Base-by-base conservation (phyloP, 2,888 invertebrate species). In the Tiliacea citrago region DNA sequence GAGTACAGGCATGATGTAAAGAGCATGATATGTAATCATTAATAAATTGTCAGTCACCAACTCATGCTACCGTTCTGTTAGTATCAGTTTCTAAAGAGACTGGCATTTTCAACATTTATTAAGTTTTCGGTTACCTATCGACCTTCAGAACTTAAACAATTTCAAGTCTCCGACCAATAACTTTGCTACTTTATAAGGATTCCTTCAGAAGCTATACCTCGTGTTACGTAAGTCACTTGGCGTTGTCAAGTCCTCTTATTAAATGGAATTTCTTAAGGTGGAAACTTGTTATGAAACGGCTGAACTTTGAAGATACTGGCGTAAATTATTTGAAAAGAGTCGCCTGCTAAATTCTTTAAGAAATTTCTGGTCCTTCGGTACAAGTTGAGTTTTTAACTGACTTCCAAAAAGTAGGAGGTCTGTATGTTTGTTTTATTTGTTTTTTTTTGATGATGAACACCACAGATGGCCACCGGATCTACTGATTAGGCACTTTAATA, bases 261-360 rank as follows among this genome's bases (percentile, higher is more conserved):
- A 80, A 82, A 76, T 60, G 42, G 67, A 84, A 83, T 71, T 70
- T 70, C 75, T 70, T 47, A 72, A 81, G 74, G 66, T 77, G 7
- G 66, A 77, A 83, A 81, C 72, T 84, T 77, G 74, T 74, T 82
- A 84, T 29, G 51, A 81, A 75, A 75, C 70, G 55, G 45, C 65
- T 68, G 61, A 85, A 85, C 57, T 75, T 81, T 68, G 60, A 45
- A 72, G 63, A 77, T 73, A 49, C 66, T 77, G 35, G 53, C 42
- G 73, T 82, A 69, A 83, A 77, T 84, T 75, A 80, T 80, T 55
- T 53, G 60, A 29, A 65, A 84, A 81, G 51, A 61, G 69, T 71
- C 62, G 47, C 24, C 12, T 16, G 42, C 24, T 61, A 66, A 70
- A 68, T 83, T 62, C 39, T 68, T 63, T 29, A 35, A 57, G 7